Evolutionary conservation across 2,797 vertebrate genomes (phyloP).

Genomic region (Gila robusta): DNA sequence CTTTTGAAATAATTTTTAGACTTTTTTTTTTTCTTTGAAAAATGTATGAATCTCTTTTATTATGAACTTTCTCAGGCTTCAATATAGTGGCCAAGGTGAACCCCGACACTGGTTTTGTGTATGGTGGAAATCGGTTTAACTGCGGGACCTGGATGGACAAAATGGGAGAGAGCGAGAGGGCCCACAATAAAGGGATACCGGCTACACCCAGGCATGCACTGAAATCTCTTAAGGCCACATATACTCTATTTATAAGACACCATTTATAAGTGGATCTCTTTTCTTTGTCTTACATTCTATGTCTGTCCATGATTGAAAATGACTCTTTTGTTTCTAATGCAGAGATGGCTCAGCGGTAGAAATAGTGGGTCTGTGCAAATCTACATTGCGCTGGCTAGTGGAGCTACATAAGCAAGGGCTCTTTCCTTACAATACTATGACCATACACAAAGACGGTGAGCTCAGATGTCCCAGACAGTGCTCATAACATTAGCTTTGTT

Average conservation of each 20-base stretch:
- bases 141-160: conserved; percentile 96
- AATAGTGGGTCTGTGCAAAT: conserved; percentile 90
- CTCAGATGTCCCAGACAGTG: neutral
- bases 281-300: neutral
- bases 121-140: conserved; percentile 87
- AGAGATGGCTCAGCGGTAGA: conserved; percentile 92
- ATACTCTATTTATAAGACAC: conserved; percentile 9
- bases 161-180: conserved; percentile 90
- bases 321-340: conserved; percentile 48
- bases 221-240: neutral
- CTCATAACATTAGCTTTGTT: neutral
- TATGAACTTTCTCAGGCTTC: conserved; percentile 77
- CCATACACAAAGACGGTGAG: conserved; percentile 80
- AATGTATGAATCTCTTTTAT: neutral
- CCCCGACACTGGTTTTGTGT: conserved; percentile 86
- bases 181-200: conserved; percentile 87
- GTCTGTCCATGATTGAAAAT: neutral
- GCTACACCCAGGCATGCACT: conserved; percentile 84
- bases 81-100: conserved; percentile 82
- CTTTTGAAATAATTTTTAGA: neutral
- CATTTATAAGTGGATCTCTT: conserved; percentile 3
- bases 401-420: conserved; percentile 80
- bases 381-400: conserved; percentile 83
- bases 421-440: conserved; percentile 84
- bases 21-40: neutral